Base-by-base conservation (phyloP, 1,140 invertebrate genomes). In the Bradysia coprophila region DNA sequence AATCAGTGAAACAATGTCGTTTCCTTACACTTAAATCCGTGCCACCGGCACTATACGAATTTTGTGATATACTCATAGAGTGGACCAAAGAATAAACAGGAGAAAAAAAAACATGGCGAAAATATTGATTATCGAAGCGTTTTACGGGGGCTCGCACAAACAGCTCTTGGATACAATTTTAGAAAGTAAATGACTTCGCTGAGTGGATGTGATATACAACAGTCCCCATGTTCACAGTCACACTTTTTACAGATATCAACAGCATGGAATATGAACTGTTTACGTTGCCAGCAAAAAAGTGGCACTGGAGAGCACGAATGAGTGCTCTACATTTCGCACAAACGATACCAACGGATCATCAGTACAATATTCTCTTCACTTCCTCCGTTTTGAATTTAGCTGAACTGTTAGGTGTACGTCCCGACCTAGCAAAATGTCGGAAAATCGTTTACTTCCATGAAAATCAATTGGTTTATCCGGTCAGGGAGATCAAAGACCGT, bases 381-480 rank as follows among this genome's bases (percentile, higher is more conserved):
- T 82, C 77, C 49, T 79, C 75, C n/a, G 78, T 84, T 16, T 54
- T 83, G 4, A 80, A 77, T 51, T 56, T 85, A 47, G 68, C 75
- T 16, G 80, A 85, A 57, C 58, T 85, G 10, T 45, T 81, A 18
- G 76, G 75, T 0, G 50, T 83, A 2, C 55, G 78, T 41, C 72
- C 72, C 13, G 76, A 83, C 55, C 57, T 85, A 3, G 53, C 51
- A 3, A 43, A 43, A 2, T 52, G 71, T 19, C 63, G 67, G 15
- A 85, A 83, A 60, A 67, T 84, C 24, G 53, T 84, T 2, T 85
- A 83, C 53, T 84, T 85, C 51, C 81, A 85, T 59, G 81, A 85
- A 62, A 85, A 85, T 55, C 80, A 85, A 56, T 55, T 85, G 20
- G 60, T 73, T 0, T 85, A 84, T 62, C 81, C 81, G 2, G 69